Conservation (phyloP, 2,797 vertebrate genomes). For the Tragelaphus eurycerus region DNA sequence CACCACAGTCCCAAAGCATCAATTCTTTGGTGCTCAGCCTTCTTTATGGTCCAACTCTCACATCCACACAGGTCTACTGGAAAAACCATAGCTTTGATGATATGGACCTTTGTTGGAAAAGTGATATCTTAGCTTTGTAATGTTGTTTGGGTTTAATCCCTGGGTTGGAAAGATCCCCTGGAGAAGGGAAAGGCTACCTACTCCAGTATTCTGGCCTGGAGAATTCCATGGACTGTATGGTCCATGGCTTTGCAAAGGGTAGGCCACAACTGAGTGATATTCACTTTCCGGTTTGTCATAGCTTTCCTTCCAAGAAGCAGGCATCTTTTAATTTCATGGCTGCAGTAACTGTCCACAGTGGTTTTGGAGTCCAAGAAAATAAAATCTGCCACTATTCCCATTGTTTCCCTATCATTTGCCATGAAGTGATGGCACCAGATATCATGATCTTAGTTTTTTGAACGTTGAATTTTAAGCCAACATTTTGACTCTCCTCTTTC, state of each 20-base stretch:
- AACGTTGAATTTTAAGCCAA: not conserved
- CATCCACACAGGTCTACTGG: not conserved
- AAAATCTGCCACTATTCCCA: not conserved
- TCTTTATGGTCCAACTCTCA: not conserved
- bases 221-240: not conserved
- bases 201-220: not conserved
- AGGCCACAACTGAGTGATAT: accelerated
- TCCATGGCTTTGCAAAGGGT: not conserved
- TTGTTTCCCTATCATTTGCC: not conserved
- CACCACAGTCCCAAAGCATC: not conserved
- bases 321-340: not conserved
- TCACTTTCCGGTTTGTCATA: not conserved
- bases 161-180: not conserved
- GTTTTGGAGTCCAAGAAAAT: not conserved
- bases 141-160: not conserved
- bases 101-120: not conserved
- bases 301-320: not conserved
- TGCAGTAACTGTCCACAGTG: not conserved
- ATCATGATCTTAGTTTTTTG: not conserved
- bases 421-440: not conserved
- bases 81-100: not conserved
- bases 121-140: not conserved
- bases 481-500: not conserved
- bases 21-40: not conserved
- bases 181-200: not conserved